Evolutionary conservation across 37 sponge, comb jelly and placozoan species (phyloP).

Genomic region (Halichondria panicea): DNA sequence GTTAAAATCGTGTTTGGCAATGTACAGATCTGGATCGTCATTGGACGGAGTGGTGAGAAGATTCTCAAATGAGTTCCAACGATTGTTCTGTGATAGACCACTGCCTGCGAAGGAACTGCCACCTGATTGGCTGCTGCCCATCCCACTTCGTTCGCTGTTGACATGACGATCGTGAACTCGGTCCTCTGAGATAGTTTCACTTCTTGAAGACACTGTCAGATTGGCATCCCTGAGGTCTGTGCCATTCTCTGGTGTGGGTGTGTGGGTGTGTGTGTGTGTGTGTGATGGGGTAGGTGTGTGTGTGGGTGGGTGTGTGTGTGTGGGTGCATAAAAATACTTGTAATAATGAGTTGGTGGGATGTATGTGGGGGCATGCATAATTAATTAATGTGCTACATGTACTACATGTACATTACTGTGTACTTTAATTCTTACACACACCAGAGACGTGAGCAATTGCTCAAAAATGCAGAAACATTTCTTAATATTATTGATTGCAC

Average conservation of each 20-base stretch:
- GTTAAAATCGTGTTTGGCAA: constrained; percentile 73
- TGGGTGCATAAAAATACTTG: background rate
- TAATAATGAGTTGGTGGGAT: background rate
- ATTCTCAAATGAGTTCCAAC: constrained; percentile 70
- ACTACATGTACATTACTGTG: too few relatives aligned
- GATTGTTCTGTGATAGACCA: constrained; percentile 7
- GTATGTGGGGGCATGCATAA: background rate
- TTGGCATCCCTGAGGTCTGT: background rate
- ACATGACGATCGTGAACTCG: background rate
- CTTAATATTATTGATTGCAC: too few relatives aligned
- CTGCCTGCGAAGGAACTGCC: background rate
- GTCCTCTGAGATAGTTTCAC: background rate
- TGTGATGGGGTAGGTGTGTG: background rate
- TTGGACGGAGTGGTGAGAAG: constrained; percentile 27
- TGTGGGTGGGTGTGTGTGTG: background rate
- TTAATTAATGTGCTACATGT: too few relatives aligned
- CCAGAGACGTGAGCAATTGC: too few relatives aligned
- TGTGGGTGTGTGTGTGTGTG: background rate
- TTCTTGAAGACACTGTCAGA: background rate
- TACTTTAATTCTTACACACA: too few relatives aligned
- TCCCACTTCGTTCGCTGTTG: background rate
- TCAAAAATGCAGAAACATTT: too few relatives aligned
- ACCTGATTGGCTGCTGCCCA: background rate
- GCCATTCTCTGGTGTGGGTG: constrained; percentile 30
- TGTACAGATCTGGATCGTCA: constrained; percentile 65